Conservation (phyloP, 2,888 invertebrate genomes). For the Stenodema calcarata region DNA sequence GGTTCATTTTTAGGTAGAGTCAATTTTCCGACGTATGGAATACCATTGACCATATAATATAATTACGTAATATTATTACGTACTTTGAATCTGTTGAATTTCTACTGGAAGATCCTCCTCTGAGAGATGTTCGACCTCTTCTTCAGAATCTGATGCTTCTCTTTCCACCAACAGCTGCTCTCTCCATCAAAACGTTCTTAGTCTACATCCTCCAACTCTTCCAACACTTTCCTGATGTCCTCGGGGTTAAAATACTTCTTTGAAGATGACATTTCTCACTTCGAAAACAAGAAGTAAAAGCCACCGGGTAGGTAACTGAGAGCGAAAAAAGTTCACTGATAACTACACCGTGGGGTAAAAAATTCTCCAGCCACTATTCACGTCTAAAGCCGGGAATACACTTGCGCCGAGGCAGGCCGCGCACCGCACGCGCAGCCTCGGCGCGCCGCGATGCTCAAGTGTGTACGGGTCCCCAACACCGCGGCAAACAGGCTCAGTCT, state of each 20-base stretch:
- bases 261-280: no score
- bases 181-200: constrained; percentile 1
- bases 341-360: no score
- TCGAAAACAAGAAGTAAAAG: background rate
- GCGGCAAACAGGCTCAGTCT: no score
- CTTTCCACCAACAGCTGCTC: constrained; percentile 3
- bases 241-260: background rate
- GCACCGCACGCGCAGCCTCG: no score
- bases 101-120: background rate
- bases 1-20: constrained; percentile 26
- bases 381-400: no score
- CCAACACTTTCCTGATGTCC: constrained; percentile 7
- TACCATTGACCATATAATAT: constrained; percentile 45
- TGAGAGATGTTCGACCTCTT: constrained; percentile 7
- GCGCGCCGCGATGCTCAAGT: no score
- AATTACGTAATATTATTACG: constrained; percentile 29
- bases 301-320: no score
- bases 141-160: constrained; percentile 11
- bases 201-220: constrained; percentile 14
- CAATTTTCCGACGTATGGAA: constrained; percentile 34
- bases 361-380: no score
- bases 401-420: no score
- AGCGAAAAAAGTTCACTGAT: no score
- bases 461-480: no score
- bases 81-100: constrained; percentile 17